These are phyloP conservation scores for Galago senegalensis DNA, from an alignment of 2,797 vertebrate genomes.

Conservation along the genomic window DNA sequence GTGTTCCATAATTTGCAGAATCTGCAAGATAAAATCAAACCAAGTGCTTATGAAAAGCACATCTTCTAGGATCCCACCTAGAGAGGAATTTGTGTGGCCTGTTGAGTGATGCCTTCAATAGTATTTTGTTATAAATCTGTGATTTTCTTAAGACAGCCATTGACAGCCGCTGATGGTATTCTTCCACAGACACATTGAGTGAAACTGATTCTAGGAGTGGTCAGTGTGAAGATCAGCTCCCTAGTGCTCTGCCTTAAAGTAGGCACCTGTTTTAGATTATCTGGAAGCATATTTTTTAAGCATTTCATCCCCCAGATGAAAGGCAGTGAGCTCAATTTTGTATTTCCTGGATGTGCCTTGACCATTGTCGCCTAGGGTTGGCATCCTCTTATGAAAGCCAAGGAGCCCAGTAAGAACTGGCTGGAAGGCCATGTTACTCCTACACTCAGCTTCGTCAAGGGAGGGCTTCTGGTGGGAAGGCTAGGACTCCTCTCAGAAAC, in stretches of 20 bases:
- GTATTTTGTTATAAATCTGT: neutral
- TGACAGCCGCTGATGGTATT: neutral
- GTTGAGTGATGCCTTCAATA: neutral
- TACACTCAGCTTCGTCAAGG: neutral
- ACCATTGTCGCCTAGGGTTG: neutral
- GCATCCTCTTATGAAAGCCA: neutral
- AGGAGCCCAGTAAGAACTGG: neutral
- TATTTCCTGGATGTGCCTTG: neutral
- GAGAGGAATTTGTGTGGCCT: neutral
- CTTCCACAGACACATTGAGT: neutral
- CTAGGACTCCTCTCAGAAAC: neutral
- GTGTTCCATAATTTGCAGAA: neutral
- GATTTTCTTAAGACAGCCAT: neutral
- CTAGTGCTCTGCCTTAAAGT: neutral
- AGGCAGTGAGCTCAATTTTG: neutral
- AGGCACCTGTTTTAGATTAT: neutral
- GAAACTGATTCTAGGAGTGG: neutral
- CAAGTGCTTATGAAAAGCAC: conserved; percentile 13
- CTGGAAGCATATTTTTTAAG: neutral
- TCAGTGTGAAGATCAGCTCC: neutral
- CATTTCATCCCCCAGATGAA: neutral
- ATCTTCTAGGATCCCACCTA: neutral
- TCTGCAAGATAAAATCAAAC: conserved; percentile 16
- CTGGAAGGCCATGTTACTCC: neutral
- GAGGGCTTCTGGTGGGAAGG: neutral